Base-by-base conservation (phyloP, 2,113 vertebrate species). In the Otus sunia region DNA sequence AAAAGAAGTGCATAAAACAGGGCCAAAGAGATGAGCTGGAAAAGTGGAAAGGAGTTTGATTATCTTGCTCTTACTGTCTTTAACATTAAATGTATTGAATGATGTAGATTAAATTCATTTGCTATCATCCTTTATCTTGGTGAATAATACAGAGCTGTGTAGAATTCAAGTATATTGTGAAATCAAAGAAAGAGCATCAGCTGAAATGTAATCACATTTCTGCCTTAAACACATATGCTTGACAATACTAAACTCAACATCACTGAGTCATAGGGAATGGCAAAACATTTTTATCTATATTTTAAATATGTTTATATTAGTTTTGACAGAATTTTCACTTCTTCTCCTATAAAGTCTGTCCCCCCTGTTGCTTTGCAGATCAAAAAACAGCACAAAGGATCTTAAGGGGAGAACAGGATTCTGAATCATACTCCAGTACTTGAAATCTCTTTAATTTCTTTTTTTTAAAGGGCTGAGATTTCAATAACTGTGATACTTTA, bases 151-250 rank as follows among this genome's bases (percentile, higher is more conserved):
- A 73, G 71, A 87, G n/a, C 62, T 63, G 30, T 53, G 63, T 29
- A 67, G 83, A 86, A 81, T 78, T 89, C 63, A 92, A 92, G 76
- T 79, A n/a, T 37, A 29, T n/a, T 43, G 34, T 78, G 43, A 67
- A 88, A 68, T 80, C 78, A 95, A 89, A 95, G 88, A 67, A 81
- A 90, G 82, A 91, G 26, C 63, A 90, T 88, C 81, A 89, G 34
- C 55, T 78, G 49, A 94, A 94, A 79, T 85, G 11, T 59, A 79
- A 78, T 60, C 64, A 69, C 36, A 75, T 82, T 88, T 94, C 66
- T 94, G 52, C 66, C n/a, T 95, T 69, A 88, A 95, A 86, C 56
- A 92, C 87, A 82, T 96, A 92, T 78, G 89, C 72, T 58, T 83
- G 68, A 77, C 81, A 95, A 41, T 68, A 86, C 30, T 71, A 92